These are phyloP conservation scores for Lochmaea crataegi DNA, from an alignment of 2,888 invertebrate genomes.

Conservation along the genomic window DNA sequence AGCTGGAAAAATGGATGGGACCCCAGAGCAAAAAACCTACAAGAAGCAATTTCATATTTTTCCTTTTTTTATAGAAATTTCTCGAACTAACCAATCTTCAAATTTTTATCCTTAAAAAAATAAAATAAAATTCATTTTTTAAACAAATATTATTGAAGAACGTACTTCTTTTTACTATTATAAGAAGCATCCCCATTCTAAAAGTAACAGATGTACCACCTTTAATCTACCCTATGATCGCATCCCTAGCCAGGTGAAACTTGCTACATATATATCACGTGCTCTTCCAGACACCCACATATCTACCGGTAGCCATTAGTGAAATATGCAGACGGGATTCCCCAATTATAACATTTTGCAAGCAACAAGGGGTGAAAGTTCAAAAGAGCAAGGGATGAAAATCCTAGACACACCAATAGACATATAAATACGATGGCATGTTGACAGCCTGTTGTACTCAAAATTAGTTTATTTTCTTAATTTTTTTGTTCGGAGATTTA, in stretches of 20 bases:
- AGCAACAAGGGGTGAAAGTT: slow-evolving; percentile 45
- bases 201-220: slow-evolving; percentile 24
- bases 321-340: slow-evolving; percentile 48
- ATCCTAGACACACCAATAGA: slow-evolving; percentile 37
- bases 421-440: slow-evolving; percentile 14
- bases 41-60: too few relatives aligned
- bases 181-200: slow-evolving; percentile 5
- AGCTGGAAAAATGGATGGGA: too few relatives aligned
- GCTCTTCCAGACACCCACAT: slow-evolving; percentile 39
- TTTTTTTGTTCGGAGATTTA: too few relatives aligned
- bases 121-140: too few relatives aligned
- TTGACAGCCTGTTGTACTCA: slow-evolving; percentile 10
- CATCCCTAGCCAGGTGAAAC: slow-evolving; percentile 39
- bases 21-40: too few relatives aligned
- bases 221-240: slow-evolving; percentile 39
- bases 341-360: slow-evolving; percentile 42
- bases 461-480: neutral
- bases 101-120: too few relatives aligned
- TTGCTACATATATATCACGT: slow-evolving; percentile 23
- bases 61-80: too few relatives aligned
- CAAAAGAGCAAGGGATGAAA: slow-evolving; percentile 46
- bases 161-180: neutral
- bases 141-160: too few relatives aligned
- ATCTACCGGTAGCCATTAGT: slow-evolving; percentile 46
- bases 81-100: too few relatives aligned